Evolutionary conservation across 2,113 vertebrate species (phyloP).

Genomic region (Gambusia affinis): DNA sequence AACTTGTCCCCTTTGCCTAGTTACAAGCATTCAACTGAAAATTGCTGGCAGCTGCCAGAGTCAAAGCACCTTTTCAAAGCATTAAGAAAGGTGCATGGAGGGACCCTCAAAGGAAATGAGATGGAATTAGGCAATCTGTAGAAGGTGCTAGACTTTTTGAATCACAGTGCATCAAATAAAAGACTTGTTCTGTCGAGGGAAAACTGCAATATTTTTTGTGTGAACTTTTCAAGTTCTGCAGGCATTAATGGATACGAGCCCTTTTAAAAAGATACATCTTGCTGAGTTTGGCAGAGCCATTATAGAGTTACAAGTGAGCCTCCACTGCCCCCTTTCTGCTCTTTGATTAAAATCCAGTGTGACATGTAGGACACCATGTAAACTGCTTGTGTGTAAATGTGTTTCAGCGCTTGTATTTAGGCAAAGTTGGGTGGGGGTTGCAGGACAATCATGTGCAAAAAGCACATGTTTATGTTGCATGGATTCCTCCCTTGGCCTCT

Average conservation of each 20-base stretch:
- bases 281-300: constrained; percentile 57
- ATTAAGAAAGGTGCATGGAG: constrained; percentile 21
- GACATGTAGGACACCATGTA: constrained; percentile 59
- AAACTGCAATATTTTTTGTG: constrained; percentile 40
- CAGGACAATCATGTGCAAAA: constrained; percentile 52
- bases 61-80: constrained; percentile 20
- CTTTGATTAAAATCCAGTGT: constrained; percentile 70
- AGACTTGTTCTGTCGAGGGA: constrained; percentile 13
- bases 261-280: constrained; percentile 49
- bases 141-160: constrained; percentile 20
- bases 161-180: constrained; percentile 41
- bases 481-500: constrained; percentile 69
- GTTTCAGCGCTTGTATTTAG: background rate
- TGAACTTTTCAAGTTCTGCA: constrained; percentile 65
- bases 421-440: background rate
- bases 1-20: background rate
- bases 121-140: constrained; percentile 24
- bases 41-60: background rate
- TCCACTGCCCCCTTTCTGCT: constrained; percentile 65
- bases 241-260: constrained; percentile 52
- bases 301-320: constrained; percentile 53
- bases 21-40: constrained; percentile 13
- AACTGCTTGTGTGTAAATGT: constrained; percentile 4
- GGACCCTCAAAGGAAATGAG: constrained; percentile 33
- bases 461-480: constrained; percentile 60